Evolutionary conservation across 1,140 invertebrate genomes (phyloP).

Genomic region (Temnothorax longispinosus): DNA sequence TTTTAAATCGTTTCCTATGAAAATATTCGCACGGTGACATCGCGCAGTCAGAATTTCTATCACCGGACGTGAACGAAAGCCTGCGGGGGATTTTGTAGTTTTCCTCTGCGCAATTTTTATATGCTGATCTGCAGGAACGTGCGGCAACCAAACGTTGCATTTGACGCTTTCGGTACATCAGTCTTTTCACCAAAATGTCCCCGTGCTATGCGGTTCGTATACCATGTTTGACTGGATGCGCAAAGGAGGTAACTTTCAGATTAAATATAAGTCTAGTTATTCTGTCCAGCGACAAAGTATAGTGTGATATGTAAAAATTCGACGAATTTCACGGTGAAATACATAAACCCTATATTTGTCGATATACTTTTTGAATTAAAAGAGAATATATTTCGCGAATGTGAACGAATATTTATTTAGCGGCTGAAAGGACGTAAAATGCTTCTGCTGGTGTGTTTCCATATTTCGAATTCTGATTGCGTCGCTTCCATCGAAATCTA

Average conservation of each 20-base stretch:
- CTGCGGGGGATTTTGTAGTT: slow-evolving; percentile 16
- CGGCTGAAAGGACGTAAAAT: not conserved
- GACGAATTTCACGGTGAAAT: slow-evolving; percentile 7
- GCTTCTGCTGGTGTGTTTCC: not conserved
- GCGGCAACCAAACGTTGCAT: slow-evolving; percentile 12
- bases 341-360: not conserved
- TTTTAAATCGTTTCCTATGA: not conserved
- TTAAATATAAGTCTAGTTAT: slow-evolving; percentile 30
- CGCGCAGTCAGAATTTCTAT: slow-evolving; percentile 22
- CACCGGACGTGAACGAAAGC: slow-evolving; percentile 12
- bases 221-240: not conserved
- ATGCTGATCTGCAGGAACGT: not conserved
- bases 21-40: slow-evolving; percentile 2
- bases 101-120: slow-evolving; percentile 17
- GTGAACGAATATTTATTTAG: slow-evolving; percentile 49
- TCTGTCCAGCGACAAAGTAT: not conserved
- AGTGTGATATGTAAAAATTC: not conserved
- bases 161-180: slow-evolving; percentile 27
- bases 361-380: slow-evolving; percentile 15
- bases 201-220: not conserved
- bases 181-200: not conserved
- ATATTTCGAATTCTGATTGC: not conserved
- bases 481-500: not conserved
- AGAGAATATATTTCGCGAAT: slow-evolving; percentile 23
- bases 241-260: slow-evolving; percentile 4